These are phyloP conservation scores for Scaptomyza pallida DNA, from an alignment of 1,140 invertebrate genomes.

Conservation along the genomic window DNA sequence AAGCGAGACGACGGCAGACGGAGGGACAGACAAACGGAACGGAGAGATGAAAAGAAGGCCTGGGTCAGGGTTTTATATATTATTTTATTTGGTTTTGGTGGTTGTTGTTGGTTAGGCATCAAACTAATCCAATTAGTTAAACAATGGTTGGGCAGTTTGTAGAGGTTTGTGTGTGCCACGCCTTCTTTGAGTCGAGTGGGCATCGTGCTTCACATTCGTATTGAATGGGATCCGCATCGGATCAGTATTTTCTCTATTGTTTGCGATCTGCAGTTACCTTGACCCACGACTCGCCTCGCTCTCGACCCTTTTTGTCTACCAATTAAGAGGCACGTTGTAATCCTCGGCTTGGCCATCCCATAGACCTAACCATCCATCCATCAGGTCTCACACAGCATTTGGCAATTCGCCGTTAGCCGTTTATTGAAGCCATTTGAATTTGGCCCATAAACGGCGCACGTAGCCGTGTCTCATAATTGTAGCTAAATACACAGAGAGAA, in stretches of 20 bases:
- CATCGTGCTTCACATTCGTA: constrained; percentile 7
- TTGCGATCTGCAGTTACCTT: background rate
- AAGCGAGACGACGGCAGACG: background rate
- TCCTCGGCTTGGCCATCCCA: background rate
- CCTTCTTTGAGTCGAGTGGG: constrained; percentile 22
- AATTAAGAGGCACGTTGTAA: background rate
- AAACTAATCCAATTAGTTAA: constrained; percentile 70
- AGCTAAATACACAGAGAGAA: background rate
- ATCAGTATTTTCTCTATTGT: background rate
- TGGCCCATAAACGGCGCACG: no score
- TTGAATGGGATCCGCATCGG: constrained; percentile 10
- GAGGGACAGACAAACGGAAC: background rate
- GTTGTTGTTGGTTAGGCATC: constrained; percentile 53
- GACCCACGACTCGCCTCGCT: background rate
- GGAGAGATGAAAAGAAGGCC: background rate
- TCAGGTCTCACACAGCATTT: background rate
- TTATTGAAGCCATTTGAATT: constrained; percentile 6
- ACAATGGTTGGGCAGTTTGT: constrained; percentile 46
- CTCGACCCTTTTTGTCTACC: background rate
- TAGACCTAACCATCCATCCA: background rate
- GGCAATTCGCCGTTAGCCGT: background rate
- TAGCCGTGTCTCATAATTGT: constrained; percentile 2
- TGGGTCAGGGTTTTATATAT: background rate
- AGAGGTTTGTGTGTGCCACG: constrained; percentile 27
- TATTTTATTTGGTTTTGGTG: no score